Evolutionary conservation across 2,113 vertebrate genomes (phyloP).

Genomic region (Strix uralensis): DNA sequence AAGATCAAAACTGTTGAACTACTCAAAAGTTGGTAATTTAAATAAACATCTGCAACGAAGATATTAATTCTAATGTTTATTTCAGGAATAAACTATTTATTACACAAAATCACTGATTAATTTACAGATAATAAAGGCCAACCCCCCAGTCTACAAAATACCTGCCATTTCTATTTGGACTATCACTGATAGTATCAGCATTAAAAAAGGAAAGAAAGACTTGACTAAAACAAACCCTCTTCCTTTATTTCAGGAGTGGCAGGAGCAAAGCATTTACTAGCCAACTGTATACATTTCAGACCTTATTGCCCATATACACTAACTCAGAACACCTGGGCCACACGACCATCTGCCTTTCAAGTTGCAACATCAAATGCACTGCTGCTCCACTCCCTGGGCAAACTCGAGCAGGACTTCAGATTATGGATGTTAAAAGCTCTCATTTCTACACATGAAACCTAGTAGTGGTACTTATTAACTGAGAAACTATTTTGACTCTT

Average conservation of each 20-base stretch:
- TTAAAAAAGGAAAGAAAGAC: neutral
- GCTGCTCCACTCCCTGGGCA: neutral
- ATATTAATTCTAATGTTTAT: neutral
- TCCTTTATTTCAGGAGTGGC: neutral
- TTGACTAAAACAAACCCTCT: neutral
- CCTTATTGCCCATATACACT: neutral
- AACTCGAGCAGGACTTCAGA: neutral
- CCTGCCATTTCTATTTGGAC: neutral
- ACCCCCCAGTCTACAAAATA: neutral
- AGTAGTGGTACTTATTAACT: neutral
- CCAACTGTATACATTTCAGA: neutral
- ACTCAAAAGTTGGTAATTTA: neutral
- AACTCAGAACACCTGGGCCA: neutral
- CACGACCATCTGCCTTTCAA: neutral
- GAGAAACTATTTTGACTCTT: conserved; percentile 5
- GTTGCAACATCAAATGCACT: neutral
- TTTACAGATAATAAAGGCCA: neutral
- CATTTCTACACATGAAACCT: neutral
- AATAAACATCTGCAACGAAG: neutral
- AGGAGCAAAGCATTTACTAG: neutral
- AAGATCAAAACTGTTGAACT: neutral
- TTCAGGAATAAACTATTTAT: neutral
- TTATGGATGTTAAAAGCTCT: neutral
- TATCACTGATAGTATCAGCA: neutral
- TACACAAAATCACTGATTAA: neutral